These are phyloP conservation scores for Rhorus exstirpatorius DNA, from an alignment of 2,888 invertebrate genomes.

Conservation along the genomic window DNA sequence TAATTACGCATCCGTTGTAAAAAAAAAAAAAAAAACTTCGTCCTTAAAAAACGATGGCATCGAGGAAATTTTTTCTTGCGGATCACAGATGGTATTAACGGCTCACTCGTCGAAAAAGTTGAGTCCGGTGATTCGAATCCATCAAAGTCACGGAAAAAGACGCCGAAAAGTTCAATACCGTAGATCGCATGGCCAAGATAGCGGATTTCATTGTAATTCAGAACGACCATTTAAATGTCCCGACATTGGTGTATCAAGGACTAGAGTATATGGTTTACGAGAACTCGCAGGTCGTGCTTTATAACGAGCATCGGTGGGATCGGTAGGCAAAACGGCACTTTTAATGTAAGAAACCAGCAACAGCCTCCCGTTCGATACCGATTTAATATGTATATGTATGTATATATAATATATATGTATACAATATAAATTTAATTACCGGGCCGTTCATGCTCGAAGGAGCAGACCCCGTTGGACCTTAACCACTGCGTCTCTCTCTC, in stretches of 20 bases:
- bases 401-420: constrained; percentile 68
- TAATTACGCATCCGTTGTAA: too few species aligned
- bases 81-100: background rate
- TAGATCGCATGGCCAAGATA: constrained; percentile 6
- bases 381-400: constrained; percentile 20
- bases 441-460: constrained; percentile 83
- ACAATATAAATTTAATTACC: constrained; percentile 85
- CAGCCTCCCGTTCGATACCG: constrained; percentile 53
- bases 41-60: background rate
- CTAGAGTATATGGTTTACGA: constrained; percentile 31
- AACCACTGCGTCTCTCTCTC: constrained; percentile 55
- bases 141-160: background rate
- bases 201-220: constrained; percentile 34
- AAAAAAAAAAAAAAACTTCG: too few species aligned
- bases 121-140: background rate
- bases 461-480: constrained; percentile 81
- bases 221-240: constrained; percentile 18
- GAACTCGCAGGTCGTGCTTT: constrained; percentile 43
- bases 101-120: background rate
- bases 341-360: constrained; percentile 47
- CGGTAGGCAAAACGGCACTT: constrained; percentile 44
- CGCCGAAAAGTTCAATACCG: background rate
- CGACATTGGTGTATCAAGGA: background rate
- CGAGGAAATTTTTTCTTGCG: background rate
- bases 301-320: constrained; percentile 43